Base-by-base conservation (phyloP, 2,888 invertebrate genomes). In the Meandrusa payeni region DNA sequence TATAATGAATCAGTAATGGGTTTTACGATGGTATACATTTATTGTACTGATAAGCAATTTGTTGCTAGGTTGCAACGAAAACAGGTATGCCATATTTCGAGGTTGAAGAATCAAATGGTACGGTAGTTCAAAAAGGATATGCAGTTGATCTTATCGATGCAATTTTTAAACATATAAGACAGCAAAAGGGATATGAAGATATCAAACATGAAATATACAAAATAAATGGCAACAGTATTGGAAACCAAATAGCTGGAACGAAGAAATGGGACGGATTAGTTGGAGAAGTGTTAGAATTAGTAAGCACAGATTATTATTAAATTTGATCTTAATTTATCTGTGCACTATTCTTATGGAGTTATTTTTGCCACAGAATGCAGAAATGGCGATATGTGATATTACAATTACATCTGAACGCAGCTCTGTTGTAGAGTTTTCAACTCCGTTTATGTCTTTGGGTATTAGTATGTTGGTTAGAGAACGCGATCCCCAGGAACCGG, bases 391-490 rank as follows among this genome's bases (percentile, higher is more conserved):
- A 15, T 97, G 97, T 54, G 98, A 98, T 66, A 81, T 99, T 52
- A 98, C 98, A 1, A 98, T 99, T 38, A 98, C 97, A 2, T 95
- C 95, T 59, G 93, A 95, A 33, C 89, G 99, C 28, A 93, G 96
- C 52, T 90, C 91, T 42, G 94, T 93, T 5, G 95, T 97, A 0
- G 97, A 97, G 69, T 98, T 98, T 75, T 96, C 97, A 0, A 95
- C 95, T 80, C 99, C 99, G 0, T 99, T 98, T 74, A 98, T 99
- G 96, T 95, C 95, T 52, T 82, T 98, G 51, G 96, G 95, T 24
- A 96, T 97, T 50, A 95, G 96, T 58, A 95, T 97, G 73, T 73
- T 97, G 50, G 95, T 92, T 77, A 93, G 92, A 59, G 94, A 94
- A 60, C 93, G 94, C 2, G 90, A 90, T 20, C 92, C 92, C 36